Base-by-base conservation (phyloP, 2,888 invertebrate species). In the Steinernema hermaphroditum region DNA sequence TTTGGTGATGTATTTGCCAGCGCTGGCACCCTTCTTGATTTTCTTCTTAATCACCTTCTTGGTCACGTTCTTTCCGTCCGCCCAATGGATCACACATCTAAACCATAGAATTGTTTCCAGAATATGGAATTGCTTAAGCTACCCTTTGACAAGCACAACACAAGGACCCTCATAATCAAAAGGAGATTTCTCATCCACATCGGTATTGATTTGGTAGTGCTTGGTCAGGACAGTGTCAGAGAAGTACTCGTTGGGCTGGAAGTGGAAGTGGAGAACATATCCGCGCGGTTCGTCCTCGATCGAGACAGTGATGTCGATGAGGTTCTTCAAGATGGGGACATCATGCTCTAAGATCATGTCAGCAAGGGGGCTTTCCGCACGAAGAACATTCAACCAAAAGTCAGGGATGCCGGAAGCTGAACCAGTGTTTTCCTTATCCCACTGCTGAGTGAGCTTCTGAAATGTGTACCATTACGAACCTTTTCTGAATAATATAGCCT, bases 11-110 rank as follows among this genome's bases (percentile, higher is more conserved):
- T 81, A 83, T 72, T 80, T 80, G 70, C 84, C 84, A 50, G 82
- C 84, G 71, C 79, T 81, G 16, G 81, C 72, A 44, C 84, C 84
- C 76, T 54, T 93, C 91, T 96, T 96, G 88, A 97, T 96, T 89
- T 97, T 98, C 89, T 98, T 97, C 89, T 94, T 96, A 62, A 83
- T 80, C 27, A 81, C 93, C 89, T 96, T 96, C 69, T 96, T 91
- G 0, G 98, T 98, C 44, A 97, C 92, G 87, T 98, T 96, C 90
- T 96, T 96, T 82, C 93, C 94, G 86, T 95, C 94, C 85, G 94
- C 93, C 98, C 98, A 99, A 88, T 95, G 93, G 84, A 99, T 96
- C 78, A 91, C 91, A 86, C 95, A 96, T 27, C 97, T 94, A 90
- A 91, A 85, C 68, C 22, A 22, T 46, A 14, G n/a, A 43, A 69